These are phyloP conservation scores for Caenorhabditis japonica DNA, from an alignment of 2,888 invertebrate genomes.

Conservation along the genomic window DNA sequence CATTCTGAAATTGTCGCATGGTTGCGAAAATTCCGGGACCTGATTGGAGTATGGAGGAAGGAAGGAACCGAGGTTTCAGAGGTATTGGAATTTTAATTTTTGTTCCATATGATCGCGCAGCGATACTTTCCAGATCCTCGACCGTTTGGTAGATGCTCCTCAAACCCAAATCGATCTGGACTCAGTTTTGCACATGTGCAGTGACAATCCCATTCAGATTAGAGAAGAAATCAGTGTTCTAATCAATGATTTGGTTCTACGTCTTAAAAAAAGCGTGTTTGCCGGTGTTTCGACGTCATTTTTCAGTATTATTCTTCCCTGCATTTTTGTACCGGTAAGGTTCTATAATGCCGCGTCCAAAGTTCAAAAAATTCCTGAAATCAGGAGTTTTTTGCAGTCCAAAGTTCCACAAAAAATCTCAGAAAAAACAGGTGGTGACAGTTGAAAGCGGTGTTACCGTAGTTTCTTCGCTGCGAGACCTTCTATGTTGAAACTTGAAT, in stretches of 20 bases:
- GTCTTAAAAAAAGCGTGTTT: slow-evolving; percentile 89
- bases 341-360: too few relatives aligned
- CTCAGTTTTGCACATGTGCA: slow-evolving; percentile 69
- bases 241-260: slow-evolving; percentile 88
- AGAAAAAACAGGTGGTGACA: too few relatives aligned
- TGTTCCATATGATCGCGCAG: too few relatives aligned
- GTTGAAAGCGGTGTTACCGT: too few relatives aligned
- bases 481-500: too few relatives aligned
- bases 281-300: slow-evolving; percentile 88
- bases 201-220: slow-evolving; percentile 75
- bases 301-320: slow-evolving; percentile 90
- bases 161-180: slow-evolving; percentile 65
- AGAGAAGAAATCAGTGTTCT: slow-evolving; percentile 89
- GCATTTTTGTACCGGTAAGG: slow-evolving; percentile 88
- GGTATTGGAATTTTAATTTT: slow-evolving; percentile 2
- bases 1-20: slow-evolving; percentile 51
- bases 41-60: slow-evolving; percentile 27
- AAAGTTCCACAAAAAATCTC: too few relatives aligned
- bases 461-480: too few relatives aligned
- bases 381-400: too few relatives aligned
- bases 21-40: slow-evolving; percentile 16
- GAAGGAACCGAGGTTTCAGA: slow-evolving; percentile 37
- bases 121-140: slow-evolving; percentile 47
- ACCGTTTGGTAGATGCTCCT: slow-evolving; percentile 53
- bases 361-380: too few relatives aligned